A percentile compares a stretch with the other conserved stretches of the same genome.
Conservation (phyloP, 2,797 vertebrate species). For the Danio jaintianensis region DNA sequence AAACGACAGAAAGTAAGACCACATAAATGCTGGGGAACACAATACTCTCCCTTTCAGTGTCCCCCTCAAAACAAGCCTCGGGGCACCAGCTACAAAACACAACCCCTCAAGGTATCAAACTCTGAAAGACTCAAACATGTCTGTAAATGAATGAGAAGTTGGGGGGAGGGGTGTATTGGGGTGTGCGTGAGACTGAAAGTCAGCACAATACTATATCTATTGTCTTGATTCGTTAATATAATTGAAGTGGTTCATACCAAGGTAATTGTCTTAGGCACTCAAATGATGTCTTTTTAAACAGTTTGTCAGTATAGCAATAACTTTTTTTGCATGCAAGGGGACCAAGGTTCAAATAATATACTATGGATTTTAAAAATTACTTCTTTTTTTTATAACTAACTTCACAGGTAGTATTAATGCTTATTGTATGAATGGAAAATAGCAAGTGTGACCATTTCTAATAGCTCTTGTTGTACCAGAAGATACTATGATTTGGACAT, state of each 20-base stretch:
- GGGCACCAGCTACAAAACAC: slow-evolving; percentile 32
- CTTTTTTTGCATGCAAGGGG: neutral
- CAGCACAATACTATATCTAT: slow-evolving; percentile 35
- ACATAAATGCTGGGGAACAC: slow-evolving; percentile 31
- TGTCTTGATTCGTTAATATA: slow-evolving; percentile 26
- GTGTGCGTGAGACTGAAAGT: slow-evolving; percentile 23
- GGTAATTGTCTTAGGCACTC: slow-evolving; percentile 3
- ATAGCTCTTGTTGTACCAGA: neutral
- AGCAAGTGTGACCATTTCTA: neutral
- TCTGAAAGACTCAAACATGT: slow-evolving; percentile 9
- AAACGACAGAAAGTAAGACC: slow-evolving; percentile 24
- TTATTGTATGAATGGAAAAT: neutral
- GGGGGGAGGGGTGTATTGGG: slow-evolving; percentile 12
- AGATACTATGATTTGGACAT: neutral
- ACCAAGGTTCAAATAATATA: neutral
- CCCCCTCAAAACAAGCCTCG: slow-evolving; percentile 37
- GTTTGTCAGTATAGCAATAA: neutral
- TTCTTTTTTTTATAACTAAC: too few species aligned
- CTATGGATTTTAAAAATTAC: neutral
- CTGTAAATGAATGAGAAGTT: slow-evolving; percentile 46
- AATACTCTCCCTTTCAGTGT: slow-evolving; percentile 35
- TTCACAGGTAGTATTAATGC: neutral
- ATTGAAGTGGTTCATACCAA: slow-evolving; percentile 35
- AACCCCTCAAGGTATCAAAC: slow-evolving; percentile 21
- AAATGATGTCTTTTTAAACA: neutral